Conservation (phyloP, 2,797 vertebrate genomes). For the Lagodon rhomboides region DNA sequence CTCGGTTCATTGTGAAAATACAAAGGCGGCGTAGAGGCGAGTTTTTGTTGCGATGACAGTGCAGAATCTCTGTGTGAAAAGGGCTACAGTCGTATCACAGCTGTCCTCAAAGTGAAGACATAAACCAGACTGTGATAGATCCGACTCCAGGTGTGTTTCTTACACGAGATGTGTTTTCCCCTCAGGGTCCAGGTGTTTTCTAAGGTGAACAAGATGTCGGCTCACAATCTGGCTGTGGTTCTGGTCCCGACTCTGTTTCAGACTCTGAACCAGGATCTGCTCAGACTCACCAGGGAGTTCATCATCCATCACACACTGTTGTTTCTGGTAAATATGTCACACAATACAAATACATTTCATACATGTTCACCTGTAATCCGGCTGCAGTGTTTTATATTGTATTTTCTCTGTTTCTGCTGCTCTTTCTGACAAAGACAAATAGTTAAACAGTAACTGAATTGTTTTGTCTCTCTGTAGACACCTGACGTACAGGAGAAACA, state of each 20-base stretch:
- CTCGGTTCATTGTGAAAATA: no score
- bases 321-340: constrained; percentile 72
- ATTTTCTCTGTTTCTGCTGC: no score
- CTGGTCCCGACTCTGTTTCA: constrained; percentile 83
- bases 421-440: no score
- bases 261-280: constrained; percentile 73
- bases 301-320: constrained; percentile 82
- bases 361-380: neutral
- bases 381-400: neutral
- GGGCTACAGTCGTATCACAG: neutral
- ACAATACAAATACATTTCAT: neutral
- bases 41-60: no score
- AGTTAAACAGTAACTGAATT: neutral
- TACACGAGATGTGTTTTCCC: neutral
- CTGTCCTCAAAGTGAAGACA: neutral
- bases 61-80: no score
- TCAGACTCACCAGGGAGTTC: constrained; percentile 81
- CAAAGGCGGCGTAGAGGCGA: no score
- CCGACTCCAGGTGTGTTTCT: neutral
- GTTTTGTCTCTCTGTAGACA: constrained; percentile 45
- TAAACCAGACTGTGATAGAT: neutral
- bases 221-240: constrained; percentile 85
- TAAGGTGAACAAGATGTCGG: constrained; percentile 84
- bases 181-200: constrained; percentile 84
- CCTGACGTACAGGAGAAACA: constrained; percentile 2